phyloP scores from a whole-genome alignment of 2,797 vertebrate genomes.

The Cossypha niveicapilla region DNA sequence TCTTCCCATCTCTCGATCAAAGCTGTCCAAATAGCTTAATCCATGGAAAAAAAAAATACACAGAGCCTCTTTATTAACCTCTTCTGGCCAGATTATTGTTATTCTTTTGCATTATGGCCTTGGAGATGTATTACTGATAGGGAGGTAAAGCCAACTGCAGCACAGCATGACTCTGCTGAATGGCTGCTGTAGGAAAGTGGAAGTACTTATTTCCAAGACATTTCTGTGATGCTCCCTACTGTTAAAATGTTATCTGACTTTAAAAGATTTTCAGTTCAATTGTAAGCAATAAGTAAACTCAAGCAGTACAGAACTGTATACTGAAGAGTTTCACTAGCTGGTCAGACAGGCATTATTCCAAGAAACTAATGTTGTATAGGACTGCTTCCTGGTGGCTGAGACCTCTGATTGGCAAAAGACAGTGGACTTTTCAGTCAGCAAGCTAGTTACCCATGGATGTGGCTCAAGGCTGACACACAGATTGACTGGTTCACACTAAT shows the following conservation, averaged over 20 bases:
- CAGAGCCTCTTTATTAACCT: slow-evolving; percentile 42
- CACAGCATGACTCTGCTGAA: slow-evolving; percentile 25
- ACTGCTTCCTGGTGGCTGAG: slow-evolving; percentile 60
- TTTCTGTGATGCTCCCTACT: slow-evolving; percentile 45
- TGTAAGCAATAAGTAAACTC: slow-evolving; percentile 53
- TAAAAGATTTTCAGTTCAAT: slow-evolving; percentile 48
- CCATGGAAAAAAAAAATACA: slow-evolving; percentile 10
- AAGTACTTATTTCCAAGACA: slow-evolving; percentile 42
- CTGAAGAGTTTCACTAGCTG: slow-evolving; percentile 27
- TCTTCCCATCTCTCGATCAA: slow-evolving; percentile 3
- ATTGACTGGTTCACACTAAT: slow-evolving; percentile 85
- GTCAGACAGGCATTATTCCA: slow-evolving; percentile 63
- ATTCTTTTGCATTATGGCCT: slow-evolving; percentile 60
- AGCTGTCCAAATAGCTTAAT: slow-evolving; percentile 36
- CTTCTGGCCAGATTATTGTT: slow-evolving; percentile 44
- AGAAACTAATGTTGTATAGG: slow-evolving; percentile 52
- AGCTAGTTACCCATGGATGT: slow-evolving; percentile 77
- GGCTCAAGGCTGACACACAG: slow-evolving; percentile 78
- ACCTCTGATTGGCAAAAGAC: slow-evolving; percentile 64
- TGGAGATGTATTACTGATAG: slow-evolving; percentile 48
- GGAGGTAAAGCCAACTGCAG: slow-evolving; percentile 32
- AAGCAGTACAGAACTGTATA: neutral
- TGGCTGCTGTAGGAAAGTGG: slow-evolving; percentile 17
- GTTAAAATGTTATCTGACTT: slow-evolving; percentile 60
- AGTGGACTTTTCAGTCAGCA: slow-evolving; percentile 69